Base-by-base conservation (phyloP, 1,140 invertebrate species). In the Zaprionus gabonicus region DNA sequence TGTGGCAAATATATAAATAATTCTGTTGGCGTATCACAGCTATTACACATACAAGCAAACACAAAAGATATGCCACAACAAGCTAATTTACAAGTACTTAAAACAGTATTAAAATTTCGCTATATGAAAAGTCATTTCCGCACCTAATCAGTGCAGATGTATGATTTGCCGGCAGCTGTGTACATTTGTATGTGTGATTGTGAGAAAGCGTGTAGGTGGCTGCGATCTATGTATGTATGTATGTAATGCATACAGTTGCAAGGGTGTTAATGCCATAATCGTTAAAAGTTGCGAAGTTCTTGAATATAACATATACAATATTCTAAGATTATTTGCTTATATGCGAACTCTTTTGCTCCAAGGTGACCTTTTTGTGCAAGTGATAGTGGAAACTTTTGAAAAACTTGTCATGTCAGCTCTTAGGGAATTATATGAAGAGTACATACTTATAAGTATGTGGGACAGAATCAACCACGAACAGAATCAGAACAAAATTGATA, bases 301-400 rank as follows among this genome's bases (percentile, higher is more conserved):
- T 27, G 31, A 63, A 20, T 20, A 15, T 49, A 31, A 15, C 17
- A 20, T 28, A 55, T 28, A 55, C n/a, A 20, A 31, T 44, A 25
- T 49, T 17, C 9, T 17, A 46, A 20, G 44, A 23, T 31, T n/a
- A 51, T 46, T 51, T 36, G 25, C 15, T 60, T 74, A 55, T n/a
- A 46, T 3, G n/a, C 41, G n/a, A 46, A 46, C 13, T 57, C 27
- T 72, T 49, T 23, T 17, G 15, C 23, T 36, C 55, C 80, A 87
- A 87, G 84, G 83, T 87, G 83, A 87, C 83, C 83, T 69, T 34
- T 34, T 51, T 75, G 20, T 28, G 23, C 7, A 58, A 65, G 17
- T 49, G 46, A 12, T 25, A 62, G 25, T 81, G 67, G 65, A 80
- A 66, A 76, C 1, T 71, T 79, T 79, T 65, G 1, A n/a, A 67